A percentile compares a stretch with the other conserved stretches of the same genome.
These are phyloP conservation scores for Melieria crassipennis DNA, from an alignment of 2,888 invertebrate genomes.

Conservation along the genomic window DNA sequence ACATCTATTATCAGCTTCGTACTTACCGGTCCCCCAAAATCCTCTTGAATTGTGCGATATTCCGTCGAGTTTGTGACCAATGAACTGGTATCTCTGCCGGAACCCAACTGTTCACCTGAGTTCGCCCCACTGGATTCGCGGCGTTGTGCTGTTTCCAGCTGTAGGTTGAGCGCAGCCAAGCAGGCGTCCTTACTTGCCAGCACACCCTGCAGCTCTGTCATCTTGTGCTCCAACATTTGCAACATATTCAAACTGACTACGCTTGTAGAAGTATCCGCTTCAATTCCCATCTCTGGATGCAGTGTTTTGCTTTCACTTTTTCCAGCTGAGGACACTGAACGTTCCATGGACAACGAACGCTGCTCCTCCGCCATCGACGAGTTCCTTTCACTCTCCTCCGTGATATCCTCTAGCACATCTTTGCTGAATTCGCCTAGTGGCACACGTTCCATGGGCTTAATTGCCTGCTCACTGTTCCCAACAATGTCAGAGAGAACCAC, in stretches of 20 bases:
- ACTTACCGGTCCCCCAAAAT: conserved; percentile 74
- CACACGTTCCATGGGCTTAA: conserved; percentile 63
- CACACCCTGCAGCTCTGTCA: conserved; percentile 58
- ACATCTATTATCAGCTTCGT: too few species aligned
- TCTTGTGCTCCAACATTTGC: conserved; percentile 59
- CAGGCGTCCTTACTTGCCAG: conserved; percentile 61
- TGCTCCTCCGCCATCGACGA: conserved; percentile 57
- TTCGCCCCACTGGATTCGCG: conserved; percentile 49
- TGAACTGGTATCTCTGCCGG: conserved; percentile 61
- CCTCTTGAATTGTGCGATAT: conserved; percentile 77
- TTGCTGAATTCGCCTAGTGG: conserved; percentile 58
- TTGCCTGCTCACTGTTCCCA: conserved; percentile 17
- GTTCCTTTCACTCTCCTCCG: conserved; percentile 63
- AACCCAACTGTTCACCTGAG: conserved; percentile 49
- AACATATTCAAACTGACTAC: conserved; percentile 59
- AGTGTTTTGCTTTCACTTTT: conserved; percentile 46
- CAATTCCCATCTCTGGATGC: conserved; percentile 38
- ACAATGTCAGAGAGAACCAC: not conserved
- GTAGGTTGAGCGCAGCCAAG: conserved; percentile 58
- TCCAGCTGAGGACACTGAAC: conserved; percentile 14
- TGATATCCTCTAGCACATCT: conserved; percentile 64
- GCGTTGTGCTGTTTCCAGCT: conserved; percentile 54
- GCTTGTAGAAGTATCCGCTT: conserved; percentile 39
- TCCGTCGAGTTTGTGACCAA: conserved; percentile 70
- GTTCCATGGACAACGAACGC: conserved; percentile 51